Evolutionary conservation across 2,113 vertebrate genomes (phyloP), one percentile per base, ranked within the genome.

Genomic region (Campylomormyrus numenius): DNA sequence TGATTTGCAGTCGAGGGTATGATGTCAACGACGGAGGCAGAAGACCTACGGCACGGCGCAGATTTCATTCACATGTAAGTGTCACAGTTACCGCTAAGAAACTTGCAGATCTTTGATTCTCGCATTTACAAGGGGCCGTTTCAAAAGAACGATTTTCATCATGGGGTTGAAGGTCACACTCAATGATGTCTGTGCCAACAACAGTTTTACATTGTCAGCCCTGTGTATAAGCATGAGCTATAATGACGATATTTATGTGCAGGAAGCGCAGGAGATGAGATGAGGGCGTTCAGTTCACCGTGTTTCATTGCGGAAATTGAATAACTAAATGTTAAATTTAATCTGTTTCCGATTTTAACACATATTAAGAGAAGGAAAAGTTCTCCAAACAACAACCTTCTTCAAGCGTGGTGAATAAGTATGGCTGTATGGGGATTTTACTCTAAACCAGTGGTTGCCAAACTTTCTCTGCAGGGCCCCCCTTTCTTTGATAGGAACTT

Each of bases 291-390:
- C 15, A 3, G 1, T 80, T 80, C 31, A 19, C 4, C 0, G 17
- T 19, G 15, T 80, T 70, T 70, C 27, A 70, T 70, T 70, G 62
- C 3, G 10, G 17, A 80, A 80, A 39, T 80, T 70, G n/a, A 70
- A 70, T 80, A 42, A 42, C 74, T 42, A 80, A 80, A 80, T 80
- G 74, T 80, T 80, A 80, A 80, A 80, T 80, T 80, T 80, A 35
- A 80, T 42, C 35, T 42, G 35, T 35, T 80, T 11, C 74, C 39
- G 5, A 80, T 39, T 77, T 77, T 77, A 77, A 77, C 35, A 80
- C 31, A 42, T 39, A 77, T 80, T 80, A 80, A 42, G 35, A 80
- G 0, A 42, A 80, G 74, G 35, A 6, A 42, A 5, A 80, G 15
- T 19, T 35, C 11, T 77, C 11, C 27, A 19, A 80, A 42, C 35